Percentiles rank a stretch among this genome's conserved stretches.
Evolutionary conservation across 2,888 invertebrate species (phyloP).

Genomic region (Nephrotoma flavescens): DNA sequence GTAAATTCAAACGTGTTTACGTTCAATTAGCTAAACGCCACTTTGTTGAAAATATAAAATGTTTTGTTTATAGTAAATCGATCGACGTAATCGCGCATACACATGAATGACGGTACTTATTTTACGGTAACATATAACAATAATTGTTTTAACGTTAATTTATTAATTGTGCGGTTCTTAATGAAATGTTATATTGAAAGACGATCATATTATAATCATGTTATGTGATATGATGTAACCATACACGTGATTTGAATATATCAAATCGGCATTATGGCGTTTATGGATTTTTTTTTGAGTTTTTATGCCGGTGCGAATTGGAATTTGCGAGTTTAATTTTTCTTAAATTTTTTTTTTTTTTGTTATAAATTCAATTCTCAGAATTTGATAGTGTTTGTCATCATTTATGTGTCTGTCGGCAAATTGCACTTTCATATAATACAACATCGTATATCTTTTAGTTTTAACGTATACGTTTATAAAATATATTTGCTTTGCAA

Average conservation of each 20-base stretch:
- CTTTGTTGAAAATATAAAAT: not conserved
- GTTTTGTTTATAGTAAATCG: not conserved
- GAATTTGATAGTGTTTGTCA: not conserved
- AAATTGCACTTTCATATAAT: not conserved
- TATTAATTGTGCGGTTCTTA: not conserved
- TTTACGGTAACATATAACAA: not conserved
- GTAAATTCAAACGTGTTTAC: not conserved
- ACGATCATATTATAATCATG: not conserved
- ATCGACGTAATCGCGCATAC: not conserved
- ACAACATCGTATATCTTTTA: not conserved
- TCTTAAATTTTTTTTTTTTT: no score
- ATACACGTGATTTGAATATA: not conserved
- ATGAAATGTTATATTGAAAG: not conserved
- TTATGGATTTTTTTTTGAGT: not conserved
- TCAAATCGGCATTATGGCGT: not conserved
- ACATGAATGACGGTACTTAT: not conserved
- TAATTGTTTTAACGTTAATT: not conserved
- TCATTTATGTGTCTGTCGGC: not conserved
- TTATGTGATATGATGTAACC: no score
- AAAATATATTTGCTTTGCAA: not conserved
- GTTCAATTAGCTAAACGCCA: not conserved
- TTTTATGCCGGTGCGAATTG: not conserved
- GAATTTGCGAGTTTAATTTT: not conserved
- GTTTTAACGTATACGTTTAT: not conserved
- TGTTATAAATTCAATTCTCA: not conserved